Base-by-base conservation (phyloP, 2,888 invertebrate genomes). In the Siphonodentalium dalli region DNA sequence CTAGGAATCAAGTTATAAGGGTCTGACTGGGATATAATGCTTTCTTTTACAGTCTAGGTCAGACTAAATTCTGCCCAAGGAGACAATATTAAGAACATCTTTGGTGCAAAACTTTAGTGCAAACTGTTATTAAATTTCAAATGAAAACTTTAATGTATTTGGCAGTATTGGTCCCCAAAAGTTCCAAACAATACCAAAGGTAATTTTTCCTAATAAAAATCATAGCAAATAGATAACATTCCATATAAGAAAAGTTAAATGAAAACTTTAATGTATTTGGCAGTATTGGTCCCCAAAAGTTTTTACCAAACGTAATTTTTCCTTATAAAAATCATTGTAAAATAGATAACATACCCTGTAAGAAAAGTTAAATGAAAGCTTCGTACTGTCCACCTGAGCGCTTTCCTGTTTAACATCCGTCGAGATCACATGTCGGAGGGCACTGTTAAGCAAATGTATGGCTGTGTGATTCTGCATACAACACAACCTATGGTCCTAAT, bases 301-400 rank as follows among this genome's bases (percentile, higher is more conserved):
- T 7, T 15, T 5, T n/a, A n/a, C n/a, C n/a, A n/a, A n/a, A n/a
- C n/a, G 2, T 2, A 11, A 34, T 34, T 7, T 11, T 15, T 34
- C 34, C 39, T 8, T 3, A 39, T 7, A 9, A 15, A 38, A 28
- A 13, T 21, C 38, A n/a, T 4, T 26, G 11, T 1, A 15, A 21
- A 42, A 41, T 8, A 21, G 21, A 21, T 13, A 4, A 11, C 23
- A 11, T 60, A 77, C 77, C 64, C 68, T 39, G 24, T 68, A 69
- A 4, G 93, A 92, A 80, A 99, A 99, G 85, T 98, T 98, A 82
- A 99, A 99, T 57, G 97, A 87, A 48, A 99, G 85, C 71, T 92
- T 88, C 78, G 98, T 93, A 0, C 96, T 92, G 68, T 93, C 92
- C 3, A 99, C 97, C 34, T 94, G 85, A 0, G 98, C 98, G 24